phyloP scores from a whole-genome alignment of 2,113 vertebrate genomes.

The Orthonyx spaldingii region DNA sequence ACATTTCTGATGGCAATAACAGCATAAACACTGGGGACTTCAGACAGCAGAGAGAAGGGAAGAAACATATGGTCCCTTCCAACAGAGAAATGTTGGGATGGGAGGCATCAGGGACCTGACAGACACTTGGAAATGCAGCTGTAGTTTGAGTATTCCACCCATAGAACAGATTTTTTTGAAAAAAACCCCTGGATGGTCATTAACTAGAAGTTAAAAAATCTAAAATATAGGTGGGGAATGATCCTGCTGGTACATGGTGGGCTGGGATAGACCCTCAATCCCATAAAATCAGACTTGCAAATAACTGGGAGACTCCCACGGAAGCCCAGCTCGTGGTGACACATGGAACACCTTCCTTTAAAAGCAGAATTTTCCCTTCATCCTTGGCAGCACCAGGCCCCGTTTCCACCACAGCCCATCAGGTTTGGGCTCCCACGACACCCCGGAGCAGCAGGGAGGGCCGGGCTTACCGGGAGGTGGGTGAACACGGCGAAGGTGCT shows the following conservation, averaged over 20 bases:
- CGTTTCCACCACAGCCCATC: neutral
- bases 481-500: conserved; percentile 97
- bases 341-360: fast-evolving
- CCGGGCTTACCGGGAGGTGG: conserved; percentile 83
- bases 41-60: neutral
- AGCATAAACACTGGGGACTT: neutral
- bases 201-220: neutral
- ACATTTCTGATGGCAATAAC: neutral
- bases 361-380: fast-evolving
- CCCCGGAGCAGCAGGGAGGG: conserved; percentile 65
- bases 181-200: neutral
- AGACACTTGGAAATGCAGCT: neutral
- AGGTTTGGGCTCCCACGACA: fast-evolving
- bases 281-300: neutral
- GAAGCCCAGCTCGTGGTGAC: neutral
- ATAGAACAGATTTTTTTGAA: too few relatives aligned
- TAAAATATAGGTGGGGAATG: neutral
- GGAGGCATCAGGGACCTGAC: neutral
- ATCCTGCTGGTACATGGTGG: neutral
- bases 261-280: neutral
- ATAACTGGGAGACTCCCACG: fast-evolving
- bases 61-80: neutral
- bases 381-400: fast-evolving
- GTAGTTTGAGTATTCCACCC: neutral
- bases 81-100: neutral